Evolutionary conservation across 2,797 vertebrate species (phyloP).

Genomic region (Fistularia commersonii): DNA sequence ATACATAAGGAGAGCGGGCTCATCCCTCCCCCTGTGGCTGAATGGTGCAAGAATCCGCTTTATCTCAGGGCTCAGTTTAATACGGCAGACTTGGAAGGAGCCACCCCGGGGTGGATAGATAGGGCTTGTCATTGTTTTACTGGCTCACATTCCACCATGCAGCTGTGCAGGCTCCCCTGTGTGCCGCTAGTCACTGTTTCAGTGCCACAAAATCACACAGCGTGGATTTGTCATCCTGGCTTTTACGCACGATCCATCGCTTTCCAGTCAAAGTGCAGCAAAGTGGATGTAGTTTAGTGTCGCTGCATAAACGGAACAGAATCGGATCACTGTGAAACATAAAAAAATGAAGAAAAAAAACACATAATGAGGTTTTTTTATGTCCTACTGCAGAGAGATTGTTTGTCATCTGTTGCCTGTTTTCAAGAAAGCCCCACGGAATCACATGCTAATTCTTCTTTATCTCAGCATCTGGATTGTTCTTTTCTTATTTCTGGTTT

Average conservation of each 20-base stretch:
- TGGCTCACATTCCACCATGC: slow-evolving; percentile 53
- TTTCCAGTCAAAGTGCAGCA: slow-evolving; percentile 18
- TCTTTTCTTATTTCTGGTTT: too few species aligned
- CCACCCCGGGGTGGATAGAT: slow-evolving; percentile 71
- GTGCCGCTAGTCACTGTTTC: slow-evolving; percentile 47
- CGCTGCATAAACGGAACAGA: slow-evolving; percentile 27
- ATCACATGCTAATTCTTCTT: slow-evolving; percentile 8
- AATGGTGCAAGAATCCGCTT: slow-evolving; percentile 53
- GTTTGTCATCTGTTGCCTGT: slow-evolving; percentile 11
- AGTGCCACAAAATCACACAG: slow-evolving; percentile 41
- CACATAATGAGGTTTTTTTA: slow-evolving; percentile 33
- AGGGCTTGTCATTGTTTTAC: slow-evolving; percentile 71
- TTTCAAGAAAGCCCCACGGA: neutral
- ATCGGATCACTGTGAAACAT: slow-evolving; percentile 31
- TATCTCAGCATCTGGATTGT: too few species aligned
- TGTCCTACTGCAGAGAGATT: slow-evolving; percentile 12
- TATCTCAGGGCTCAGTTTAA: slow-evolving; percentile 71
- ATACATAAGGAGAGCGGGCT: slow-evolving; percentile 58
- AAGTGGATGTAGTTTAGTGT: slow-evolving; percentile 36
- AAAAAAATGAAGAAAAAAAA: slow-evolving; percentile 3
- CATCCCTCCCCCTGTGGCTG: slow-evolving; percentile 37
- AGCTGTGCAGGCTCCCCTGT: slow-evolving; percentile 50
- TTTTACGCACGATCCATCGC: slow-evolving; percentile 40
- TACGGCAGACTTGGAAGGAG: slow-evolving; percentile 57
- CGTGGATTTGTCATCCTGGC: slow-evolving; percentile 53